Evolutionary conservation across 2,888 invertebrate species (phyloP).

Genomic region (Saturnia japonica): DNA sequence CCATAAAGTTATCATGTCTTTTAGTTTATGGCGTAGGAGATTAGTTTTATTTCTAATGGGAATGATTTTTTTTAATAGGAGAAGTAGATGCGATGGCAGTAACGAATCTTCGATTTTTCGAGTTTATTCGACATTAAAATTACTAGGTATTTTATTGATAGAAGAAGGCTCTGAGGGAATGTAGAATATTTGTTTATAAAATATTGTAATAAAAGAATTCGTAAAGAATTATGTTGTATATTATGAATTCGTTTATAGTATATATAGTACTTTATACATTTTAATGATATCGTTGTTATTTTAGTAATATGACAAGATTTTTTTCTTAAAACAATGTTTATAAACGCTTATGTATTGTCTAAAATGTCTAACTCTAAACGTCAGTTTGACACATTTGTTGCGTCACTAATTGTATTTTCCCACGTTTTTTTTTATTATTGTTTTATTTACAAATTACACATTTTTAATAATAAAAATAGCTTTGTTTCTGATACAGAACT

Average conservation of each 20-base stretch:
- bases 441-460: constrained; percentile 21
- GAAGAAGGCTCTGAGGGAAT: not conserved
- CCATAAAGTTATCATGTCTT: not conserved
- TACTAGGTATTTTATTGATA: not conserved
- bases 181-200: not conserved
- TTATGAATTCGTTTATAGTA: not conserved
- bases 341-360: constrained; percentile 12
- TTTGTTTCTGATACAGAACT: not conserved
- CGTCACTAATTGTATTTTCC: constrained; percentile 56
- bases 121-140: not conserved
- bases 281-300: not conserved
- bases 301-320: not conserved
- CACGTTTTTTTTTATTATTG: constrained; percentile 42
- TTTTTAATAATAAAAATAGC: not conserved
- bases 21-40: not conserved
- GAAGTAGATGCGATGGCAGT: no score
- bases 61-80: no score
- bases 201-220: not conserved
- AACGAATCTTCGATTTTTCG: not conserved
- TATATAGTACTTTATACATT: not conserved
- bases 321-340: not conserved
- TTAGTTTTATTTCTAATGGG: no score
- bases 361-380: no score
- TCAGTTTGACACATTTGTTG: constrained; percentile 37
- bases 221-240: no score